phyloP scores from a whole-genome alignment of 2,888 invertebrate species.

The Lasius fuliginosus region DNA sequence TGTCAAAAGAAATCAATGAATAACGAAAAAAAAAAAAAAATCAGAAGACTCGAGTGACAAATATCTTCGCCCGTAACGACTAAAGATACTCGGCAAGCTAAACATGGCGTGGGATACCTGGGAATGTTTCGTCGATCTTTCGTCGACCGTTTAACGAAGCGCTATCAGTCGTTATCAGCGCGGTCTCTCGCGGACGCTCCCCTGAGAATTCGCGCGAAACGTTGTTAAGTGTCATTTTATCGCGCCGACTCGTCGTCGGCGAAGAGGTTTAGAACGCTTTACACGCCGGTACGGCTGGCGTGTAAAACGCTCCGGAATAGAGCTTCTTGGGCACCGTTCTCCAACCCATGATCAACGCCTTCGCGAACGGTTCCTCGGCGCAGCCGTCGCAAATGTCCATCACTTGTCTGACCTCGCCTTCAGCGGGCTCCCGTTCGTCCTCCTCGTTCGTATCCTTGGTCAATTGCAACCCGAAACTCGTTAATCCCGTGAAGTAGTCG shows the following conservation, averaged over 20 bases:
- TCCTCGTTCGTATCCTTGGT: slow-evolving; percentile 83
- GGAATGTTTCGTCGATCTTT: slow-evolving; percentile 19
- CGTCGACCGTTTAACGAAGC: slow-evolving; percentile 13
- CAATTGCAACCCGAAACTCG: slow-evolving; percentile 90
- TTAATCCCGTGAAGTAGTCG: slow-evolving; percentile 89
- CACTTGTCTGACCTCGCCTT: slow-evolving; percentile 93
- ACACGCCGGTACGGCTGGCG: slow-evolving; percentile 90
- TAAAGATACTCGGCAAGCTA: slow-evolving; percentile 41
- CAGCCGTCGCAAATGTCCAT: slow-evolving; percentile 93
- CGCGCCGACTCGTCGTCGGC: neutral
- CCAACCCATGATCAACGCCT: slow-evolving; percentile 93
- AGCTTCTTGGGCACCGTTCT: slow-evolving; percentile 91
- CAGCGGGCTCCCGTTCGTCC: slow-evolving; percentile 93
- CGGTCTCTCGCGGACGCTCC: slow-evolving; percentile 39
- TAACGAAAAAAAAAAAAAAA: neutral
- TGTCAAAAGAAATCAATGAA: neutral
- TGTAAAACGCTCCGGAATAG: slow-evolving; percentile 91
- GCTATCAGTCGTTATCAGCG: neutral
- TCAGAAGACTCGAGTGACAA: slow-evolving; percentile 17
- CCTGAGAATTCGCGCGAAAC: slow-evolving; percentile 20
- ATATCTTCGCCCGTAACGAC: slow-evolving; percentile 35
- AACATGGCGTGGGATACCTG: slow-evolving; percentile 45
- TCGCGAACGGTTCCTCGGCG: slow-evolving; percentile 92
- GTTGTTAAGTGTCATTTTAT: slow-evolving; percentile 27
- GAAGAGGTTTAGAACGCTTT: slow-evolving; percentile 87